phyloP scores from a whole-genome alignment of 2,888 invertebrate genomes.

The Drosophila flavopinicola region DNA sequence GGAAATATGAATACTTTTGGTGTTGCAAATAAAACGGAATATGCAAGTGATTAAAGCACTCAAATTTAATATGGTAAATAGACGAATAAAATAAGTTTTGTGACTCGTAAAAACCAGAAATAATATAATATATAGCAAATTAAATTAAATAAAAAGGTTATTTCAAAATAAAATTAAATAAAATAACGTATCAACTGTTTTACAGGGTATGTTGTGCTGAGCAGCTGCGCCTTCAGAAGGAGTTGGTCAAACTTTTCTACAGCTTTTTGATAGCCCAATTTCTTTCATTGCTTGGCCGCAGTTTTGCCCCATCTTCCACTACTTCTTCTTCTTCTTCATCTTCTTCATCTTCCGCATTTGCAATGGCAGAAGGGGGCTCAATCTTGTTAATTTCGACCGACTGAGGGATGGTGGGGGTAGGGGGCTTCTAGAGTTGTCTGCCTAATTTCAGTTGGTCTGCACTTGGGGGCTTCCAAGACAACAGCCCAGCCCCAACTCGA shows the following conservation, averaged over 20 bases:
- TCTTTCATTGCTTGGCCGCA: constrained; percentile 65
- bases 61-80: too few species aligned
- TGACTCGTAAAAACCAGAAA: too few species aligned
- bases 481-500: constrained; percentile 5
- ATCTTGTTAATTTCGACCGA: constrained; percentile 75
- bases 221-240: constrained; percentile 15
- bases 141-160: too few species aligned
- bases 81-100: too few species aligned
- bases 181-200: neutral
- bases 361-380: constrained; percentile 50
- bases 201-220: constrained; percentile 33
- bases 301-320: constrained; percentile 1
- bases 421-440: constrained; percentile 34
- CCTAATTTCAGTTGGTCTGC: constrained; percentile 53
- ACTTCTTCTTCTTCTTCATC: neutral
- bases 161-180: too few species aligned
- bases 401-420: neutral
- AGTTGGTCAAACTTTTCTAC: constrained; percentile 36
- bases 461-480: constrained; percentile 19
- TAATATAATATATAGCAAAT: too few species aligned
- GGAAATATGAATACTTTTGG: too few species aligned
- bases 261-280: constrained; percentile 68
- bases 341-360: neutral
- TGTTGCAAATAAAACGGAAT: too few species aligned
- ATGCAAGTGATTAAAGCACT: too few species aligned